phyloP scores from a whole-genome alignment of 2,888 invertebrate genomes.

The Drosophila pseudotalamancana region DNA sequence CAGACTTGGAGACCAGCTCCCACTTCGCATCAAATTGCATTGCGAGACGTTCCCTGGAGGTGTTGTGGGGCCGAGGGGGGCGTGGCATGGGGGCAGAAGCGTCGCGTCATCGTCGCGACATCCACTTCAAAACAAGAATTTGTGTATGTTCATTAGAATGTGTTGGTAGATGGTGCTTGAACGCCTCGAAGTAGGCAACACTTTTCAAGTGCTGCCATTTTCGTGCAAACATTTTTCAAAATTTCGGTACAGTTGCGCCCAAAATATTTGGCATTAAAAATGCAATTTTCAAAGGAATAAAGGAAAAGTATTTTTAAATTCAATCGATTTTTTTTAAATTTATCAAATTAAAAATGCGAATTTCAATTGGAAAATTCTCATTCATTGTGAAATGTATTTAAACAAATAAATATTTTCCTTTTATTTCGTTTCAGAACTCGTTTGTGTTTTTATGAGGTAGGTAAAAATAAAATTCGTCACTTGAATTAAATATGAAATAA shows the following conservation, averaged over 20 bases:
- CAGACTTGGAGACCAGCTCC: conserved; percentile 30
- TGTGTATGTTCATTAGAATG: conserved; percentile 71
- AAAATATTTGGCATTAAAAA: background rate
- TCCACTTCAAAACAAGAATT: conserved; percentile 61
- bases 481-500: conserved; percentile 17
- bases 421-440: conserved; percentile 55
- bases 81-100: conserved; percentile 43
- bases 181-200: conserved; percentile 76
- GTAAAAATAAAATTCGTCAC: conserved; percentile 26
- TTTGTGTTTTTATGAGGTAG: conserved; percentile 72
- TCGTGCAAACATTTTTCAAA: conserved; percentile 3
- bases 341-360: background rate
- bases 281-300: too few relatives aligned
- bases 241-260: conserved; percentile 44
- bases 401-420: background rate
- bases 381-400: conserved; percentile 10
- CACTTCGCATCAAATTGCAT: conserved; percentile 37
- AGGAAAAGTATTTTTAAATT: conserved; percentile 6
- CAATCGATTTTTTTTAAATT: background rate
- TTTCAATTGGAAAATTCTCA: background rate
- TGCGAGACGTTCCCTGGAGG: conserved; percentile 36
- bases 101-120: conserved; percentile 80
- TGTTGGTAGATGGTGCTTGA: conserved; percentile 55
- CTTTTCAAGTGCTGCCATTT: conserved; percentile 43
- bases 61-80: conserved; percentile 3